phyloP scores from a whole-genome alignment of 2,888 invertebrate species.

The Dichetophora obliterata region DNA sequence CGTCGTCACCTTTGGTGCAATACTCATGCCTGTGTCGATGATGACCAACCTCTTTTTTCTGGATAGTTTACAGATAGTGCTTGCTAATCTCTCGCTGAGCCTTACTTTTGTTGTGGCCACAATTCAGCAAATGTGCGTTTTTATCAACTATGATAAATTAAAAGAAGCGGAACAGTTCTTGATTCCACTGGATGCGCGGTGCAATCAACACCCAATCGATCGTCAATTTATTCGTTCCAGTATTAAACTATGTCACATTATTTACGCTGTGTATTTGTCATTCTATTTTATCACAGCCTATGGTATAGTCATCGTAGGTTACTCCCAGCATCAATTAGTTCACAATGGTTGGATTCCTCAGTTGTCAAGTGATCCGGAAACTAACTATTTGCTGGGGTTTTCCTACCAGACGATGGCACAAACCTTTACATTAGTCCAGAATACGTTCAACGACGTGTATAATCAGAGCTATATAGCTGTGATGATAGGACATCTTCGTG shows the following conservation, averaged over 20 bases:
- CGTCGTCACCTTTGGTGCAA: constrained; percentile 30
- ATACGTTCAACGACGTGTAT: constrained; percentile 49
- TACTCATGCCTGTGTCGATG: constrained; percentile 43
- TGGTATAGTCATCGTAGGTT: constrained; percentile 46
- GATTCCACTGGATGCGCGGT: constrained; percentile 45
- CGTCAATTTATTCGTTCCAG: constrained; percentile 42
- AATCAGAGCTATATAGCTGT: constrained; percentile 49
- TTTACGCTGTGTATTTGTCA: constrained; percentile 41
- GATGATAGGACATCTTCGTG: constrained; percentile 49
- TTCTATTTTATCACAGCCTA: constrained; percentile 39
- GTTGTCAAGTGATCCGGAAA: constrained; percentile 39
- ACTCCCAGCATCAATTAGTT: constrained; percentile 40
- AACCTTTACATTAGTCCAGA: constrained; percentile 40
- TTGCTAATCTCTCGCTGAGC: constrained; percentile 48
- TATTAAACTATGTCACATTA: constrained; percentile 43
- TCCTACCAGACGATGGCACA: constrained; percentile 43
- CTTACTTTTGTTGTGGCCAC: constrained; percentile 43
- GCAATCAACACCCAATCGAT: constrained; percentile 39
- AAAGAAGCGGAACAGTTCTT: constrained; percentile 37
- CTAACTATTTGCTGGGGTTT: constrained; percentile 44
- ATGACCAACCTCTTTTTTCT: constrained; percentile 42
- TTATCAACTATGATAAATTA: constrained; percentile 35
- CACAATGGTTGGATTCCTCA: constrained; percentile 51
- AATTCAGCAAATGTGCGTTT: constrained; percentile 44
- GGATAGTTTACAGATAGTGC: constrained; percentile 37